Conservation (phyloP, 1,140 invertebrate species). For the Magallana ariakensis region DNA sequence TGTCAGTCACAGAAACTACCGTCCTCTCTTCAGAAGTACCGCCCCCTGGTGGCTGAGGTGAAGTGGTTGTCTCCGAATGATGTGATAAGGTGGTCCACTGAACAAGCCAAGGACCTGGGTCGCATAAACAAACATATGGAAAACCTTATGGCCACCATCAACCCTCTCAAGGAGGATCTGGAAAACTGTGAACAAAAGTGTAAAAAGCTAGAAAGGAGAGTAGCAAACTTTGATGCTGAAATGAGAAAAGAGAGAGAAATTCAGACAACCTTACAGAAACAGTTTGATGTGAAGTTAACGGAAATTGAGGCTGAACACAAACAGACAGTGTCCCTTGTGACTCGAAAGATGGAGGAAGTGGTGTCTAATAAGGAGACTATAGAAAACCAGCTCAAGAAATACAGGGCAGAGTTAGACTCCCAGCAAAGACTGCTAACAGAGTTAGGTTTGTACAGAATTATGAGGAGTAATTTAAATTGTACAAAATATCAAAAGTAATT, state of each 20-base stretch:
- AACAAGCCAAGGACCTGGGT: constrained; percentile 77
- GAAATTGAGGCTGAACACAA: constrained; percentile 64
- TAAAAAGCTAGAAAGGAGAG: constrained; percentile 68
- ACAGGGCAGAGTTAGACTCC: constrained; percentile 63
- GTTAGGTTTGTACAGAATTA: constrained; percentile 59
- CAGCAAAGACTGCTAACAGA: constrained; percentile 65
- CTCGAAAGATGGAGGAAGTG: constrained; percentile 60
- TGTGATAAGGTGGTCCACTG: constrained; percentile 73
- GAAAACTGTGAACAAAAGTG: constrained; percentile 64
- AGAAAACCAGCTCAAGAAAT: constrained; percentile 59
- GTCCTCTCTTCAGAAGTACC: constrained; percentile 73
- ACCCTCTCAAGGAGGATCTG: constrained; percentile 72
- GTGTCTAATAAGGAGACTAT: constrained; percentile 56
- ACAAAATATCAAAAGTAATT: no score
- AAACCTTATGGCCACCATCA: constrained; percentile 66
- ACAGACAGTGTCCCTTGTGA: constrained; percentile 58
- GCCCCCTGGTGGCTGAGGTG: constrained; percentile 66
- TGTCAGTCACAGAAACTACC: constrained; percentile 75
- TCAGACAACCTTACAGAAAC: constrained; percentile 64
- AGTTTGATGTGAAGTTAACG: constrained; percentile 73
- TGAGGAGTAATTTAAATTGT: no score
- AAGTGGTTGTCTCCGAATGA: constrained; percentile 76
- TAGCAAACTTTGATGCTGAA: constrained; percentile 69
- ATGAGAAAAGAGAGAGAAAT: constrained; percentile 73
- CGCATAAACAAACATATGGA: constrained; percentile 73